A percentile compares a stretch with the other conserved stretches of the same genome.
phyloP scores from a whole-genome alignment of 2,113 vertebrate species.

The Sinocyclocheilus anophthalmus region DNA sequence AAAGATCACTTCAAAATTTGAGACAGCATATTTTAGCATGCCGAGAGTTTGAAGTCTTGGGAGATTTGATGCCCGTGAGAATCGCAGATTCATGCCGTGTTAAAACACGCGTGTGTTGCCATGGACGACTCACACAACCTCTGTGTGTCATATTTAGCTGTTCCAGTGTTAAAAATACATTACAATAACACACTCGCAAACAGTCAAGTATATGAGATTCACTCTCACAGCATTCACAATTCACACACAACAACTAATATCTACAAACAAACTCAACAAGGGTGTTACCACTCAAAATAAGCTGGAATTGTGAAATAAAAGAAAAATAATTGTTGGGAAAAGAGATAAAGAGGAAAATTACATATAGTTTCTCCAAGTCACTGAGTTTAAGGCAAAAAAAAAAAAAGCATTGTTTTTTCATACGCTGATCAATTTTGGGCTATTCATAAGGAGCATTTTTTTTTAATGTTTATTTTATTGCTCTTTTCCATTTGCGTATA shows the following conservation, averaged over 20 bases:
- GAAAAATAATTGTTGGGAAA: background rate
- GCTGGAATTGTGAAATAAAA: background rate
- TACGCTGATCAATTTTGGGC: background rate
- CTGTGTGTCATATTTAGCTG: conserved; percentile 44
- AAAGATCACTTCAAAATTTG: background rate
- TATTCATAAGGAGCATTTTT: background rate
- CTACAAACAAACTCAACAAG: background rate
- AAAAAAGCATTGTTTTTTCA: background rate
- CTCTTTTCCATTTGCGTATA: too few relatives aligned
- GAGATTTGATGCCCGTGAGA: background rate
- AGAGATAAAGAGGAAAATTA: background rate
- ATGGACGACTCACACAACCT: conserved; percentile 46
- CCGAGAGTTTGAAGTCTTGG: background rate
- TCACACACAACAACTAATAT: background rate
- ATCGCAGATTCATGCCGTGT: background rate
- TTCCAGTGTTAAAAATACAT: conserved; percentile 43
- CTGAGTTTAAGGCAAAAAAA: background rate
- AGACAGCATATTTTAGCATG: conserved; percentile 1
- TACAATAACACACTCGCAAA: conserved; percentile 8
- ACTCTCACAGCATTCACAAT: background rate
- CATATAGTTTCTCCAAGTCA: background rate
- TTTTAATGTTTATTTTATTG: background rate
- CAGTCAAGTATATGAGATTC: background rate
- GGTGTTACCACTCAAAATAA: background rate
- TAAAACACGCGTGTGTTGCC: conserved; percentile 45